A percentile compares a stretch with the other conserved stretches of the same genome.
Evolutionary conservation across 2,113 vertebrate genomes (phyloP).

Genomic region (Elaphurus davidianus): DNA sequence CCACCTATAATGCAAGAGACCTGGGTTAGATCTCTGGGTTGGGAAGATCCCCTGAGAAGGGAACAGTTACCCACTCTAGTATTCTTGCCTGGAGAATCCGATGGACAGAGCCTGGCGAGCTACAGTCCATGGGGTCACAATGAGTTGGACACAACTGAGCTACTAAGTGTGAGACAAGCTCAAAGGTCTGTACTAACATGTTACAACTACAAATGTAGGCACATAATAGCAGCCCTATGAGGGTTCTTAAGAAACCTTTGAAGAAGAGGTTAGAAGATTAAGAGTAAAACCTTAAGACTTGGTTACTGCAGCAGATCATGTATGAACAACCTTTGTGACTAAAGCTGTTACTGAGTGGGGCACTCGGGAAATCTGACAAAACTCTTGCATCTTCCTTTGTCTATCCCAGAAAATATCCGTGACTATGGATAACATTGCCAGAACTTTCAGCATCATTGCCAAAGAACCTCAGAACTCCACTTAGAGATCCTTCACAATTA

Average conservation of each 20-base stretch:
- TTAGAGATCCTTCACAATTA: neutral
- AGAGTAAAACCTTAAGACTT: neutral
- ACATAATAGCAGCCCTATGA: neutral
- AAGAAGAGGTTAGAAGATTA: neutral
- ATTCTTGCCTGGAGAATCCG: neutral
- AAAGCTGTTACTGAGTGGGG: neutral
- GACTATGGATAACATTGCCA: neutral
- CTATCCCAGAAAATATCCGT: neutral
- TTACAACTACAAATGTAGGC: neutral
- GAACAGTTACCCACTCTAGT: neutral
- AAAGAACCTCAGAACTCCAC: neutral
- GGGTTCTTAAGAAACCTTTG: neutral
- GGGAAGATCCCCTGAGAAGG: neutral
- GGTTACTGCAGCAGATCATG: neutral
- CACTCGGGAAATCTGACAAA: neutral
- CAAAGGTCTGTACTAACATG: neutral
- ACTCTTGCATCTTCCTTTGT: neutral
- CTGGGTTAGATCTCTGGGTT: neutral
- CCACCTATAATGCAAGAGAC: neutral
- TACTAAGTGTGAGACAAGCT: neutral
- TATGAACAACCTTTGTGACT: too few species aligned
- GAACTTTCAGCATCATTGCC: neutral
- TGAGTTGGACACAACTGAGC: neutral
- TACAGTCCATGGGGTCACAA: accelerated
- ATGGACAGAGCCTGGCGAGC: neutral